Evolutionary conservation across 2,797 vertebrate genomes (phyloP).

Genomic region (Malurus splendens): DNA sequence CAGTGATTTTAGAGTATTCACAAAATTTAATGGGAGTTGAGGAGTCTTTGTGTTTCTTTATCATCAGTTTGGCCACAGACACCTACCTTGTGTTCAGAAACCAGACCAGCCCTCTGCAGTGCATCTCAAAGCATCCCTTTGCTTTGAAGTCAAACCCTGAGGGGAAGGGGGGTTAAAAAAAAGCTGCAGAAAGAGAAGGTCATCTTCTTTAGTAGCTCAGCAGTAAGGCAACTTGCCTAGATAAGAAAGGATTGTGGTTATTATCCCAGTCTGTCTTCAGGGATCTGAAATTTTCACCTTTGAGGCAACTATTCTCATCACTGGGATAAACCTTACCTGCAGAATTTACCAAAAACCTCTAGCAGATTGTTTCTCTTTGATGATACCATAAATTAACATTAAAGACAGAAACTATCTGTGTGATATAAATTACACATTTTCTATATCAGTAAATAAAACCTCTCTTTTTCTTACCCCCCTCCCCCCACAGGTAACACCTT

Average conservation of each 20-base stretch:
- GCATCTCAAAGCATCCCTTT: neutral
- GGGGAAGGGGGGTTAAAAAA: neutral
- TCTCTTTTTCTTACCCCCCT: rapidly evolving
- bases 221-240: neutral
- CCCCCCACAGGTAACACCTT: neutral
- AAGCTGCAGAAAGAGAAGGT: neutral
- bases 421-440: neutral
- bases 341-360: neutral
- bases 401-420: neutral
- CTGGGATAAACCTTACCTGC: neutral
- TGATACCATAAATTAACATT: neutral
- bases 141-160: neutral
- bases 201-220: neutral
- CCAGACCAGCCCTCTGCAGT: neutral
- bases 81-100: neutral
- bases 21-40: neutral
- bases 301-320: neutral
- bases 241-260: neutral
- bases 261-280: neutral
- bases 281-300: neutral
- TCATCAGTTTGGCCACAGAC: neutral
- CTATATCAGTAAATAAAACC: neutral
- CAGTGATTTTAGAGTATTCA: neutral
- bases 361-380: neutral
- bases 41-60: neutral